Evolutionary conservation across 2,113 vertebrate genomes (phyloP).

Genomic region (Stigmatopora argus): DNA sequence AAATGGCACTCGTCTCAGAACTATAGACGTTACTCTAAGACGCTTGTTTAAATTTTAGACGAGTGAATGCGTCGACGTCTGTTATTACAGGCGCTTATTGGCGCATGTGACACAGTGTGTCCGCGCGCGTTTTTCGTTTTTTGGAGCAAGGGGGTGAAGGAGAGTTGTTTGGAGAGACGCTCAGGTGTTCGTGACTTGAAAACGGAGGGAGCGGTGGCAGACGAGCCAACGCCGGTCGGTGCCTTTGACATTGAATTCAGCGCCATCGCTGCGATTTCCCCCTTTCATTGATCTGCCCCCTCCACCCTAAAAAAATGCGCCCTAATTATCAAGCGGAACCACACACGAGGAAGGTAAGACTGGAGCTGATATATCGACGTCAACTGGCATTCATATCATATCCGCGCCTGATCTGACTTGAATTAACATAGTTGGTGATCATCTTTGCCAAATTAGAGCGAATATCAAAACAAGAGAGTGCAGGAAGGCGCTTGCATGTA

Average conservation of each 20-base stretch:
- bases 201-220: constrained; percentile 53
- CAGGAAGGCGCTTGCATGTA: constrained; percentile 14
- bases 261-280: neutral
- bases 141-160: constrained; percentile 13
- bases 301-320: neutral
- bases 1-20: neutral
- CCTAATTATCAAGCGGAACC: constrained; percentile 18
- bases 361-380: constrained; percentile 1
- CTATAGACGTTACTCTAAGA: neutral
- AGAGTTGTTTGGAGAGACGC: constrained; percentile 54
- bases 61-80: neutral
- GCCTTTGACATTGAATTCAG: constrained; percentile 38
- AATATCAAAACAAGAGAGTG: neutral
- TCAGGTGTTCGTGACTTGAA: constrained; percentile 72
- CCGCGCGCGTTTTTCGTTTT: neutral
- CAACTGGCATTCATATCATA: neutral
- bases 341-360: constrained; percentile 36
- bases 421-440: constrained; percentile 25
- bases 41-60: neutral
- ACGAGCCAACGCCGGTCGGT: constrained; percentile 19
- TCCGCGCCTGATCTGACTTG: constrained; percentile 9
- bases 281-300: neutral
- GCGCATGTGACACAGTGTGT: neutral
- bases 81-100: neutral
- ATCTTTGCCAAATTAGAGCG: neutral